These are phyloP conservation scores for Acinonyx jubatus DNA, from an alignment of 2,113 vertebrate species.

Conservation along the genomic window DNA sequence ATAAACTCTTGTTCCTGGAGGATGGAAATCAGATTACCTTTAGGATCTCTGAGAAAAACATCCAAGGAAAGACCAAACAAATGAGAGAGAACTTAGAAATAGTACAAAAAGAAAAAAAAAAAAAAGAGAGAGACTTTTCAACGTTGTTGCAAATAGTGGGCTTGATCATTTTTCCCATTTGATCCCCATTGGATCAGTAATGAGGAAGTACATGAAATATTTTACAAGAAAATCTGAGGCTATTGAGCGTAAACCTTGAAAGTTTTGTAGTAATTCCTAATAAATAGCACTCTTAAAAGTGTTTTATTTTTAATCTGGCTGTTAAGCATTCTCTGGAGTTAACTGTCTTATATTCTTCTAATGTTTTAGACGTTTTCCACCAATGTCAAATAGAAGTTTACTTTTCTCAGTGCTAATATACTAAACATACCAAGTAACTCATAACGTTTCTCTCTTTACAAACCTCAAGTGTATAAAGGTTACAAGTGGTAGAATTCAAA, in stretches of 20 bases:
- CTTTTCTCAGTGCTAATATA: constrained; percentile 8
- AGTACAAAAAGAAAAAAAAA: neutral
- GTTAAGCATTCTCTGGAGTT: neutral
- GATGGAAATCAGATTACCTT: neutral
- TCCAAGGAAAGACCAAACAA: neutral
- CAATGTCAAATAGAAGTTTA: neutral
- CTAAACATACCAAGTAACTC: neutral
- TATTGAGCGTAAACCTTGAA: constrained; percentile 18
- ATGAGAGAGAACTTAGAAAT: neutral
- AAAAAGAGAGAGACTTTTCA: neutral
- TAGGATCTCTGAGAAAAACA: neutral
- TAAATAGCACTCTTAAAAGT: neutral
- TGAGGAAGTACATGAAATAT: neutral
- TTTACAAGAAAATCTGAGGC: constrained; percentile 18
- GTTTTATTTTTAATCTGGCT: neutral
- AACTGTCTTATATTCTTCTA: neutral
- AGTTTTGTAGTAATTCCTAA: neutral
- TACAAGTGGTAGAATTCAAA: neutral
- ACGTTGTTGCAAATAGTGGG: neutral
- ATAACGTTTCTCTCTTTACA: neutral
- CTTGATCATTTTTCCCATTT: neutral
- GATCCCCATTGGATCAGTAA: neutral
- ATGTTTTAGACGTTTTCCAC: neutral
- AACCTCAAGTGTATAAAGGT: neutral
- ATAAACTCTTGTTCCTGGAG: neutral